Percentiles rank a stretch among this genome's conserved stretches.
Evolutionary conservation across 2,113 vertebrate genomes (phyloP).

Genomic region (Acrocephalus arundinaceus): DNA sequence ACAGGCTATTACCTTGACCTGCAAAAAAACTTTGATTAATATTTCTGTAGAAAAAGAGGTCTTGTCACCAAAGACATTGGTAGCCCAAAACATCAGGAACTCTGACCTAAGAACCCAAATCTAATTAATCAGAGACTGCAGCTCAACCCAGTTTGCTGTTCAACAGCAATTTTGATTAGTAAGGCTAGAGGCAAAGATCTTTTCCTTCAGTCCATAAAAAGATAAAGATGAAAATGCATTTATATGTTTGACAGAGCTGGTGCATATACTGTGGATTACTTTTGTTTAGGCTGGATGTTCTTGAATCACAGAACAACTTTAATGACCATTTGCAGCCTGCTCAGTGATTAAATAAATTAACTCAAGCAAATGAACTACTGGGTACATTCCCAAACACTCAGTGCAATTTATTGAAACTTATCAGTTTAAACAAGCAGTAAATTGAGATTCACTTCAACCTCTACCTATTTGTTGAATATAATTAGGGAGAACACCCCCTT

Average conservation of each 20-base stretch:
- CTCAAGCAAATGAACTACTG: neutral
- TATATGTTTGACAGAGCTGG: neutral
- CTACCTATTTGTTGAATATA: constrained; percentile 49
- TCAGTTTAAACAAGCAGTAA: constrained; percentile 75
- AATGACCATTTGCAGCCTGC: constrained; percentile 1
- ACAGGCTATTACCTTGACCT: neutral
- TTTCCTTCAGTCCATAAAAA: neutral
- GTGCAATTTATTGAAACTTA: constrained; percentile 73
- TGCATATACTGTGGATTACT: neutral
- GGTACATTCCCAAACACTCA: constrained; percentile 54
- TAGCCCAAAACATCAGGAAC: neutral
- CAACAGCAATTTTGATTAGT: neutral
- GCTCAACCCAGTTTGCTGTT: neutral
- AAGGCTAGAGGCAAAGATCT: neutral
- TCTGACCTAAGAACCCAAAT: neutral
- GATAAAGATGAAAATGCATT: neutral
- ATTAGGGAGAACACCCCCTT: constrained; percentile 76
- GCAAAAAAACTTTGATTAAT: neutral
- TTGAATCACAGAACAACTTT: neutral
- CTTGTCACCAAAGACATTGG: neutral
- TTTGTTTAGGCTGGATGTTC: neutral
- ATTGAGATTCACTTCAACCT: constrained; percentile 77
- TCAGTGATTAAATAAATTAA: constrained; percentile 36
- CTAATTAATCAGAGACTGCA: neutral
- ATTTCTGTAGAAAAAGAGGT: neutral